Base-by-base conservation (phyloP, 2,113 vertebrate genomes). In the Embiotoca jacksoni region DNA sequence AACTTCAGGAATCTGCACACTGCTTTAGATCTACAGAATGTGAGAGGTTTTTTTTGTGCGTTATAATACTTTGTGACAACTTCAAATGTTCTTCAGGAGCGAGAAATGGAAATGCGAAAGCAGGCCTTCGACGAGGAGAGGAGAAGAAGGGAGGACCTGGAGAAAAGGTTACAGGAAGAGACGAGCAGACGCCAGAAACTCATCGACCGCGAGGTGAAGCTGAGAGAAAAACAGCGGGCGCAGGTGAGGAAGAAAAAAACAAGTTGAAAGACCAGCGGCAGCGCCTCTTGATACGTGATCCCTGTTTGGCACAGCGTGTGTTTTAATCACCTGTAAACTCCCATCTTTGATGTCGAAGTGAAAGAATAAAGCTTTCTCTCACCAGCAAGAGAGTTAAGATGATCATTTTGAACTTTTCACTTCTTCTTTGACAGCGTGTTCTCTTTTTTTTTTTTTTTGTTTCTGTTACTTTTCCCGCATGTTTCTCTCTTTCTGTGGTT, bases 171-270 rank as follows among this genome's bases (percentile, higher is more conserved):
- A 53, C 96, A 96, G 80, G 97, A 99, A 90, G 98, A 99, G 94
- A 98, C 97, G 0, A 97, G 91, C 90, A 96, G 97, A 83, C 92
- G 98, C 8, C 98, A 98, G 92, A 98, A 97, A 90, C 92, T 99
- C 84, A 96, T 99, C 64, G 97, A 99, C 90, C 97, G 96, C 5
- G 97, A 99, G 95, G 97, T 99, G 33, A 98, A 97, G 90, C 95
- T 98, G 87, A 90, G 96, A 44, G 97, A 98, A 89, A 97, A 97
- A 57, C 97, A 98, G 92, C 95, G 96, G 81, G 95, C 96, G 33
- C 97, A 98, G 97, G 97, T 99, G 67, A 66, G 81, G 62, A 14
- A 36, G 15, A 33, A 11, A 46, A 39, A 1, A 7, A 41, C 57
- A 10, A 1, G 10, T 23, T 23, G 23, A 23, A 23, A 23, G 23